Evolutionary conservation across 1,140 invertebrate genomes (phyloP).

Genomic region (Camponotus floridanus): DNA sequence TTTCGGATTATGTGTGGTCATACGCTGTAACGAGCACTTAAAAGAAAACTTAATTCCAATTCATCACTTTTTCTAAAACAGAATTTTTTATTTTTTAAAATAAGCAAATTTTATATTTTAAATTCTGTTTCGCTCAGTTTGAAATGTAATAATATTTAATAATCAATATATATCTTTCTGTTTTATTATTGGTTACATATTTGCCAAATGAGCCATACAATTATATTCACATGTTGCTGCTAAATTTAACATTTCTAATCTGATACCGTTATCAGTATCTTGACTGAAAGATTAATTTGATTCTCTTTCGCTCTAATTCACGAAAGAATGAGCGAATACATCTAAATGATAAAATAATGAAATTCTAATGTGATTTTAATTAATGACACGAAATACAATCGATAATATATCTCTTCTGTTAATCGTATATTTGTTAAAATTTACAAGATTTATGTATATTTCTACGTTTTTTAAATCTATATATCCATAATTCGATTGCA

Average conservation of each 20-base stretch:
- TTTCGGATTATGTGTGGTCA: neutral
- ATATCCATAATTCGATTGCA: neutral
- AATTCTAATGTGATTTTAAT: neutral
- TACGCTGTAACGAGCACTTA: neutral
- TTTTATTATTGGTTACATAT: neutral
- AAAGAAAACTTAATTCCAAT: neutral
- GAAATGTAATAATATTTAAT: slow-evolving; percentile 20
- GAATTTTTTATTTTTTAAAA: neutral
- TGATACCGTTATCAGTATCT: neutral
- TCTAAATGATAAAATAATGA: neutral
- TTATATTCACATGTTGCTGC: slow-evolving; percentile 7
- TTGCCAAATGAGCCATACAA: neutral
- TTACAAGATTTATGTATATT: neutral
- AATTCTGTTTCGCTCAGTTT: neutral
- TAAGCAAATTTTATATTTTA: neutral
- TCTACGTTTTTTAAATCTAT: neutral
- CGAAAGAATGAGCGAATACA: neutral
- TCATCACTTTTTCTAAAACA: neutral
- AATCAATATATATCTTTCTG: neutral
- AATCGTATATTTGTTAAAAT: neutral
- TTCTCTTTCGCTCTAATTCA: slow-evolving; percentile 24
- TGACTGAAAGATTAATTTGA: slow-evolving; percentile 32
- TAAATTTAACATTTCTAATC: slow-evolving; percentile 1
- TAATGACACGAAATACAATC: neutral
- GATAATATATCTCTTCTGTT: neutral